Conservation (phyloP, 2,888 invertebrate species). For the Caenorhabditis sp. region DNA sequence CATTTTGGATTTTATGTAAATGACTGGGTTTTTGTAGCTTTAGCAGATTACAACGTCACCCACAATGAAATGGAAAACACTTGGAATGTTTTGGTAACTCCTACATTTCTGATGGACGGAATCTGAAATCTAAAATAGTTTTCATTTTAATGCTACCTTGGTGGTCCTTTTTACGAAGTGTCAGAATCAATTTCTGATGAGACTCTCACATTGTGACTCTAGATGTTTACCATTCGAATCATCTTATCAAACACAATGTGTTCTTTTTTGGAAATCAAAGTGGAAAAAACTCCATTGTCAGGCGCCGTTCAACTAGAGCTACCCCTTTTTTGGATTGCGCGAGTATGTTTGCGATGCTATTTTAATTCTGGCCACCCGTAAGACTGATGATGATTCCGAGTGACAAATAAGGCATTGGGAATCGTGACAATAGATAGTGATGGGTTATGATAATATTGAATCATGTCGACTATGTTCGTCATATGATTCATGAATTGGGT, state of each 20-base stretch:
- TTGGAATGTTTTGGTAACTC: no score
- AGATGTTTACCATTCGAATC: not conserved
- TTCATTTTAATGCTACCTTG: no score
- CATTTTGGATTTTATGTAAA: not conserved
- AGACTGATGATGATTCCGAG: slow-evolving; percentile 35
- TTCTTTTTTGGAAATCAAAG: slow-evolving; percentile 3
- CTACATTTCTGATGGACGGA: no score
- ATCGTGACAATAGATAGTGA: slow-evolving; percentile 55
- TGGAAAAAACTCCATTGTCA: slow-evolving; percentile 25
- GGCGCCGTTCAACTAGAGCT: slow-evolving; percentile 23
- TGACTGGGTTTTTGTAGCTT: no score
- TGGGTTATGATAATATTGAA: slow-evolving; percentile 29
- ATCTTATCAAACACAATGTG: slow-evolving; percentile 18
- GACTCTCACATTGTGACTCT: not conserved
- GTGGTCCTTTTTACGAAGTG: no score
- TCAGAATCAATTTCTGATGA: no score
- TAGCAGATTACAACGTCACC: no score
- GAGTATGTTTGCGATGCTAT: slow-evolving; percentile 51
- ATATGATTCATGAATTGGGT: slow-evolving; percentile 4
- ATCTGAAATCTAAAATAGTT: no score
- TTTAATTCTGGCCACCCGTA: slow-evolving; percentile 59
- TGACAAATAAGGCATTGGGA: slow-evolving; percentile 35
- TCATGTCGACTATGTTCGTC: not conserved
- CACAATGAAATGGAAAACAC: no score
- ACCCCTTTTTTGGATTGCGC: slow-evolving; percentile 18